Evolutionary conservation across 2,113 vertebrate genomes (phyloP).

Genomic region (Aegypius monachus): DNA sequence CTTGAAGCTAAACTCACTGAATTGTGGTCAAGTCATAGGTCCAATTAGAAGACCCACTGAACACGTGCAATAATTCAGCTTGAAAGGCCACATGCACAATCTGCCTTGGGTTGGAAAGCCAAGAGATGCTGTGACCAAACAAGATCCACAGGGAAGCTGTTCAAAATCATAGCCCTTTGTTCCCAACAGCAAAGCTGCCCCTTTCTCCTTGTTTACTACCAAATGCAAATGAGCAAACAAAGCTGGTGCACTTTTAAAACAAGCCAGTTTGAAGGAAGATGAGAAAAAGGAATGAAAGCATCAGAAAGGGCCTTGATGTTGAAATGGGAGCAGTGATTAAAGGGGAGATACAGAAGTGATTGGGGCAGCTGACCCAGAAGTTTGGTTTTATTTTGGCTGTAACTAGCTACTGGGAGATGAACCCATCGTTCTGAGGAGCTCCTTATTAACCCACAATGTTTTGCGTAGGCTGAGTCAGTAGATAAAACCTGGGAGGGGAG

Average conservation of each 20-base stretch:
- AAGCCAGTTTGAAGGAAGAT: not conserved
- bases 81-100: conserved; percentile 66
- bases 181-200: conserved; percentile 33
- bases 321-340: not conserved
- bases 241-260: not conserved
- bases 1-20: conserved; percentile 49
- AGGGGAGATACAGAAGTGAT: not conserved
- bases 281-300: not conserved
- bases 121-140: conserved; percentile 47
- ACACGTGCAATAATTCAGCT: conserved; percentile 62
- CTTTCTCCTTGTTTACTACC: conserved; percentile 1
- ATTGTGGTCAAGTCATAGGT: conserved; percentile 48
- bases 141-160: conserved; percentile 12
- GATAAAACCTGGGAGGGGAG: not conserved
- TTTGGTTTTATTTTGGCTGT: not conserved
- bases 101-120: conserved; percentile 60
- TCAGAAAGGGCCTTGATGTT: not conserved
- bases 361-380: not conserved
- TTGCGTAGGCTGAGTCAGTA: not conserved
- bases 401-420: not conserved
- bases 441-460: not conserved
- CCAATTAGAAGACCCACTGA: conserved; percentile 64
- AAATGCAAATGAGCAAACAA: not conserved
- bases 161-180: conserved; percentile 15
- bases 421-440: not conserved